Evolutionary conservation across 1,140 invertebrate species (phyloP).

Genomic region (Lordiphosa clarofinis): DNA sequence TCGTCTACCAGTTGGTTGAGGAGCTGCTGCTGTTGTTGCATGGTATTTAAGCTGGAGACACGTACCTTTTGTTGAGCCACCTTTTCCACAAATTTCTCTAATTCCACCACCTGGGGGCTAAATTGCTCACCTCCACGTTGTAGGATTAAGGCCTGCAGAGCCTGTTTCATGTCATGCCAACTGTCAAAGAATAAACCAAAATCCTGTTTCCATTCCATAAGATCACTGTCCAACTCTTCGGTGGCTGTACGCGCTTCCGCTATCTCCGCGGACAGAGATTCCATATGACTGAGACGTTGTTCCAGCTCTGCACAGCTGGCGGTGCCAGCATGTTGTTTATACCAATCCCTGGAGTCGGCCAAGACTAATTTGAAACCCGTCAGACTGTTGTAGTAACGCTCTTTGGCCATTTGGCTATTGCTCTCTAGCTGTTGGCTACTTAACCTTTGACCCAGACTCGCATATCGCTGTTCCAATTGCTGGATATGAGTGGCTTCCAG

Average conservation of each 20-base stretch:
- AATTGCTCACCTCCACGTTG: conserved; percentile 67
- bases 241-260: conserved; percentile 57
- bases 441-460: conserved; percentile 33
- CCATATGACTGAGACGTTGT: conserved; percentile 74
- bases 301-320: conserved; percentile 68
- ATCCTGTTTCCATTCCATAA: conserved; percentile 74
- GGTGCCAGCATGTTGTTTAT: conserved; percentile 72
- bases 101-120: conserved; percentile 29
- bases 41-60: conserved; percentile 78
- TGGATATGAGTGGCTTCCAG: conserved; percentile 64
- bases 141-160: conserved; percentile 60
- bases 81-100: conserved; percentile 75
- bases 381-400: conserved; percentile 77
- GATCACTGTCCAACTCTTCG: conserved; percentile 44
- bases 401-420: conserved; percentile 52
- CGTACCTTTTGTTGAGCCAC: conserved; percentile 81
- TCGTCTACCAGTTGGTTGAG: conserved; percentile 77
- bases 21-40: conserved; percentile 78
- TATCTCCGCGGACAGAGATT: conserved; percentile 67
- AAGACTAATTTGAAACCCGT: conserved; percentile 75
- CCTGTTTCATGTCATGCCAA: conserved; percentile 78
- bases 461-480: conserved; percentile 67
- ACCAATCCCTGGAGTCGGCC: conserved; percentile 78
- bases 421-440: conserved; percentile 48
- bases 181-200: conserved; percentile 75